Evolutionary conservation across 2,888 invertebrate genomes (phyloP), one percentile per base, ranked within the genome.

Genomic region (Acrobasis consociella): DNA sequence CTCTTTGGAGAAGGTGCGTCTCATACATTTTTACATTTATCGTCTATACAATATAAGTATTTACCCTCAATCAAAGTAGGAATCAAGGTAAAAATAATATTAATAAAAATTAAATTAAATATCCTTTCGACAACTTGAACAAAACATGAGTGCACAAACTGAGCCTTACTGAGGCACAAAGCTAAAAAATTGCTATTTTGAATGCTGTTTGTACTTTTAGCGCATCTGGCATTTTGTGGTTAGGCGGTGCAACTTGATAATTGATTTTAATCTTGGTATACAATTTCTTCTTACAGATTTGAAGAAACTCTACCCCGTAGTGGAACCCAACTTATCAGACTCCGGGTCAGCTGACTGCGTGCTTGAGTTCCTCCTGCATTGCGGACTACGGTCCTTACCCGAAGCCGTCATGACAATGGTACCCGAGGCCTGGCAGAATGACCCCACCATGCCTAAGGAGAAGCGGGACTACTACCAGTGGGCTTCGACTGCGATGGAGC

Each of bases 351-450:
- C 98, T 5, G 99, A 99, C 93, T 99, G 99, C 87, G 99, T 99
- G 13, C 94, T 99, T 31, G 99, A 99, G 89, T 99, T 99, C 90
- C 93, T 99, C 55, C 96, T 98, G 15, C 97, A 97, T 92, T 99
- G 97, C 68, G 99, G 99, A 39, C 96, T 96, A 65, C 94, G 99
- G 16, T 94, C 97, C 0, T 90, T 99, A 70, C 97, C 99, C 0
- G 99, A 99, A 94, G 99, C 99, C 53, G 97, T 99, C 50, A 98
- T 99, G 98, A 99, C 98, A 0, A 99, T 99, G 99, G 99, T 98
- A 53, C 99, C 99, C 0, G 99, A 99, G 87, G 99, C 99, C 0
- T 99, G 99, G 99, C 99, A 99, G 89, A 98, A 98, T 82, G 99
- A 98, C 83, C 91, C 94, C 66, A 96, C 97, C 37, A 99, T 99